A percentile compares a stretch with the other conserved stretches of the same genome.
Conservation (phyloP, 37 sponge, comb jelly and placozoan genomes). For the Diacarnus erythraeanus region DNA sequence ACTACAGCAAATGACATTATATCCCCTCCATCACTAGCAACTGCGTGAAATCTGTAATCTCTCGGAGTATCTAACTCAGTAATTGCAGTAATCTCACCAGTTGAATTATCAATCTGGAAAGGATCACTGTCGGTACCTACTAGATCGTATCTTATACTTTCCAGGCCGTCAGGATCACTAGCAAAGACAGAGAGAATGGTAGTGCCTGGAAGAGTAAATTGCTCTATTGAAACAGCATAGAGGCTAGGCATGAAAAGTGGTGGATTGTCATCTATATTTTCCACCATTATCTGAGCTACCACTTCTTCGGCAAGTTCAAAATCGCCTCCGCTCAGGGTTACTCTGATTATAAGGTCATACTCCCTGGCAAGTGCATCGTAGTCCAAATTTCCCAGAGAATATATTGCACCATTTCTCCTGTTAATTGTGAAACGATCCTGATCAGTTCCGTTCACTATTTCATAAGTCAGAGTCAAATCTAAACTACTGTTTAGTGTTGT, state of each 20-base stretch:
- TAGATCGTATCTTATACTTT: constrained; percentile 30
- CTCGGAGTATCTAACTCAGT: constrained; percentile 6
- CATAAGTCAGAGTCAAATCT: neutral
- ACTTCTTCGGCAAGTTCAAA: neutral
- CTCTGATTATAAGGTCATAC: constrained; percentile 15
- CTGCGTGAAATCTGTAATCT: constrained; percentile 46
- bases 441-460: constrained; percentile 6
- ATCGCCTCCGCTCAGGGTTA: neutral
- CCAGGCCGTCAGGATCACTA: constrained; percentile 38
- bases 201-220: constrained; percentile 17
- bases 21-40: constrained; percentile 44
- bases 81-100: constrained; percentile 18
- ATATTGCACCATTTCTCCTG: constrained; percentile 15
- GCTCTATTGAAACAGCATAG: constrained; percentile 40
- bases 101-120: constrained; percentile 25
- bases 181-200: constrained; percentile 26
- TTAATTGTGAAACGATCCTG: neutral
- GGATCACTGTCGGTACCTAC: constrained; percentile 2
- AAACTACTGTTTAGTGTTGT: neutral
- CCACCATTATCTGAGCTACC: neutral
- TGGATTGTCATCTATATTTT: constrained; percentile 57
- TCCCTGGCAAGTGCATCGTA: constrained; percentile 5
- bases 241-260: constrained; percentile 32
- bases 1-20: constrained; percentile 13
- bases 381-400: constrained; percentile 20